Conservation (phyloP, 2,888 invertebrate genomes). For the Leptopilina syphax region DNA sequence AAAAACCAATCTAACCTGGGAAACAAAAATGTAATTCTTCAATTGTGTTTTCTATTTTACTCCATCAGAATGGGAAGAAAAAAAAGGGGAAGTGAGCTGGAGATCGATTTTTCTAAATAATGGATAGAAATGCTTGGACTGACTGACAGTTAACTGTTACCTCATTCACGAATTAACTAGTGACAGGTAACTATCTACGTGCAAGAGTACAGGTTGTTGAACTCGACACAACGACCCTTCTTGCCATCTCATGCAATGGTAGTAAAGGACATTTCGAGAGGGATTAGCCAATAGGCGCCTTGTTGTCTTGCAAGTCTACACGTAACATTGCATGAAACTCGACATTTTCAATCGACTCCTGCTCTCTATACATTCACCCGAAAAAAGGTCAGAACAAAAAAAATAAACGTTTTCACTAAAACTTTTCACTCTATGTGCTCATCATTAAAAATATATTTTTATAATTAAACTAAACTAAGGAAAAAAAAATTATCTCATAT, state of each 20-base stretch:
- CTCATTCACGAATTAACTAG: slow-evolving; percentile 9
- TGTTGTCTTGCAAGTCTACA: slow-evolving; percentile 18
- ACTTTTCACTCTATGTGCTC: too few relatives aligned
- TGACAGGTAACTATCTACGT: slow-evolving; percentile 16
- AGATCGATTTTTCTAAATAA: slow-evolving; percentile 8
- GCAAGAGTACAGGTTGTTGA: slow-evolving; percentile 10
- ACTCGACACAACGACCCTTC: slow-evolving; percentile 21
- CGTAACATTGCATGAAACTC: slow-evolving; percentile 6
- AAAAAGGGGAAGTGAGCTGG: background rate
- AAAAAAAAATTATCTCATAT: too few relatives aligned
- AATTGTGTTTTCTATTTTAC: too few relatives aligned
- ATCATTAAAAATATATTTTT: too few relatives aligned
- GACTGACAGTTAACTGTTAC: slow-evolving; percentile 4
- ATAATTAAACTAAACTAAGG: too few relatives aligned
- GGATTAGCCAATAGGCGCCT: slow-evolving; percentile 36
- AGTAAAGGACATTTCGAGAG: background rate
- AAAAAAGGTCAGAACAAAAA: background rate
- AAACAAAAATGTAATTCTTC: too few relatives aligned
- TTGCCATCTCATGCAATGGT: slow-evolving; percentile 5
- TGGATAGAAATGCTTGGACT: background rate
- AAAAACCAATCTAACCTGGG: too few relatives aligned
- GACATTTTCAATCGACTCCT: slow-evolving; percentile 4
- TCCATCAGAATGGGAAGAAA: background rate
- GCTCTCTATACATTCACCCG: too few relatives aligned
- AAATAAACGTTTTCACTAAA: too few relatives aligned